Evolutionary conservation across 2,888 invertebrate genomes (phyloP).

Genomic region (Andrena fulva): DNA sequence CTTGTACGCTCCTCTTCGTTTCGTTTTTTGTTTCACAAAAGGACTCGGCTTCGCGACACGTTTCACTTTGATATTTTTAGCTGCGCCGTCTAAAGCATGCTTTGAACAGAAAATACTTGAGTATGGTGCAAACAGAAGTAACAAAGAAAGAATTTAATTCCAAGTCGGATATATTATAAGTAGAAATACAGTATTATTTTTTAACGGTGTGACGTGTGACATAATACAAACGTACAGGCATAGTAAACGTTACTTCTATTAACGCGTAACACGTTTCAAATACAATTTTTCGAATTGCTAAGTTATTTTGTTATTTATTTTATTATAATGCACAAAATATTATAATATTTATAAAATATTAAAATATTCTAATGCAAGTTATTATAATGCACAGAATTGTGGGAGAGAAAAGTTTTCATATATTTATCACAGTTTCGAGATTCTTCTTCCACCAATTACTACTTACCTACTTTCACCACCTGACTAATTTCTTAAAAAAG

Average conservation of each 20-base stretch:
- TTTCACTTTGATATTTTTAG: constrained; percentile 19
- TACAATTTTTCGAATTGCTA: background rate
- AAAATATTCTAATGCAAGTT: too few species aligned
- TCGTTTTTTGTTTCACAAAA: constrained; percentile 1
- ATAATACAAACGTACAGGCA: too few species aligned
- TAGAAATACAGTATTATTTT: background rate
- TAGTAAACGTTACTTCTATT: too few species aligned
- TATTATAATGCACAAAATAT: too few species aligned
- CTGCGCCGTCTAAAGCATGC: background rate
- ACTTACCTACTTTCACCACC: background rate
- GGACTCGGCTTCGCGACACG: background rate
- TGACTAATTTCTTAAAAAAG: background rate
- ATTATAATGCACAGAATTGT: too few species aligned
- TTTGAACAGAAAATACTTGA: background rate
- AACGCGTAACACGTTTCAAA: background rate
- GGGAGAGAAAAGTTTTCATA: too few species aligned
- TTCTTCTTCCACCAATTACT: too few species aligned
- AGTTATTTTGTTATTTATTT: too few species aligned
- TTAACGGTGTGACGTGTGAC: background rate
- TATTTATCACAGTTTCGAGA: too few species aligned
- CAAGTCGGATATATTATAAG: background rate
- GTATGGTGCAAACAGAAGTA: background rate
- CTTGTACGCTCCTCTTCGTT: background rate
- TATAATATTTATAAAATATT: too few species aligned
- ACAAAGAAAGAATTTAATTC: background rate